Conservation (phyloP, 2,888 invertebrate species). For the Rhingia rostrata region DNA sequence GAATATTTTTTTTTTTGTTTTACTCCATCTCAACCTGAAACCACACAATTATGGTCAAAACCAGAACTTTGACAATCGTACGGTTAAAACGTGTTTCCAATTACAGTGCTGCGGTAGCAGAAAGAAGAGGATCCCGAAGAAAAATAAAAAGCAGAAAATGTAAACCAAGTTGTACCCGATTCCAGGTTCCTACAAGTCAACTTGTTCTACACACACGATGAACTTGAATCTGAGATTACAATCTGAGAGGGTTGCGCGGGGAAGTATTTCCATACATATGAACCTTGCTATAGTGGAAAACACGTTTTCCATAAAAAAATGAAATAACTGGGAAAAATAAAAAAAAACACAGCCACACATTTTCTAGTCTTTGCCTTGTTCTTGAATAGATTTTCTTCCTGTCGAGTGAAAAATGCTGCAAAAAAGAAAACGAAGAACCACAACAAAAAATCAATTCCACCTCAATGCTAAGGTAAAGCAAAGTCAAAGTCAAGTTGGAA, state of each 20-base stretch:
- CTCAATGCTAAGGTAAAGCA: conserved; percentile 52
- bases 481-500: conserved; percentile 60
- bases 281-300: conserved; percentile 31
- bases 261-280: conserved; percentile 30
- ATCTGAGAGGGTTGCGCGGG: conserved; percentile 40
- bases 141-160: conserved; percentile 51
- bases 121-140: conserved; percentile 25
- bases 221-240: conserved; percentile 68
- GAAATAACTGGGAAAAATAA: conserved; percentile 14
- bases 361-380: conserved; percentile 40
- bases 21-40: conserved; percentile 34
- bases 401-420: conserved; percentile 17
- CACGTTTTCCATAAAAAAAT: conserved; percentile 51
- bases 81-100: conserved; percentile 70
- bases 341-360: conserved; percentile 3
- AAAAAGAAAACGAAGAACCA: conserved; percentile 2
- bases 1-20: not conserved
- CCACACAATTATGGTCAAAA: conserved; percentile 61
- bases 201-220: conserved; percentile 57
- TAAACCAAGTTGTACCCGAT: conserved; percentile 71
- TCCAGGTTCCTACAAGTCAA: conserved; percentile 45
- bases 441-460: conserved; percentile 30
- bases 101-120: conserved; percentile 14
- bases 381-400: conserved; percentile 42
- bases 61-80: conserved; percentile 61